Evolutionary conservation across 2,888 invertebrate species (phyloP).

Genomic region (Hypselothyrea guttata): DNA sequence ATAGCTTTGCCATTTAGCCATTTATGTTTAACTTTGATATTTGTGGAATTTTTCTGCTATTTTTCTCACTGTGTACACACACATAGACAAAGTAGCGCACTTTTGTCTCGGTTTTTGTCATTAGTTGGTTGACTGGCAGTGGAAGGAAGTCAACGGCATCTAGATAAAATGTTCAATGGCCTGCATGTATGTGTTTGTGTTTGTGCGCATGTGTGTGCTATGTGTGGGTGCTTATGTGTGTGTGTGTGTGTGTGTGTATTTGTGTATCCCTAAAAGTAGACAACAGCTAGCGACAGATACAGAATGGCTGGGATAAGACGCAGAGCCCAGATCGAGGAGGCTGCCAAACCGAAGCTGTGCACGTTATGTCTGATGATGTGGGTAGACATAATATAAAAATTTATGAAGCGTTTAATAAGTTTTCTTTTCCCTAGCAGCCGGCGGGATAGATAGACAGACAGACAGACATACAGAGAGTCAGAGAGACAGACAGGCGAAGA

Average conservation of each 20-base stretch:
- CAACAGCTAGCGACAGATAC: slow-evolving; percentile 65
- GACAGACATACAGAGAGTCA: slow-evolving; percentile 7
- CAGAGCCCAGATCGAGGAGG: slow-evolving; percentile 38
- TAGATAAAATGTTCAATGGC: slow-evolving; percentile 74
- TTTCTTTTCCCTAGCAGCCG: slow-evolving; percentile 58
- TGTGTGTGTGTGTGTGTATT: slow-evolving; percentile 16
- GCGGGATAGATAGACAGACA: slow-evolving; percentile 18
- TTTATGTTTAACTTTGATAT: too few relatives aligned
- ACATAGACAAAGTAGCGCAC: slow-evolving; percentile 37
- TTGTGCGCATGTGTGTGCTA: slow-evolving; percentile 21
- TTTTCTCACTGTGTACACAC: too few relatives aligned
- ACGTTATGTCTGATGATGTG: slow-evolving; percentile 78
- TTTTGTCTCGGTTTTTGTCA: slow-evolving; percentile 73
- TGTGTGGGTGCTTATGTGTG: slow-evolving; percentile 10
- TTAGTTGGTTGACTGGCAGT: slow-evolving; percentile 60
- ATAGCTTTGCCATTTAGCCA: too few relatives aligned
- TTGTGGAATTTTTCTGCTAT: too few relatives aligned
- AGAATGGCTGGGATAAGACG: slow-evolving; percentile 69
- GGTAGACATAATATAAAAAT: slow-evolving; percentile 79
- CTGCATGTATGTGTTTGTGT: slow-evolving; percentile 44
- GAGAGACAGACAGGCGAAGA: slow-evolving; percentile 17
- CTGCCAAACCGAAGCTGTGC: slow-evolving; percentile 35
- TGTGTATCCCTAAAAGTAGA: slow-evolving; percentile 61
- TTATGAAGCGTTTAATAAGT: slow-evolving; percentile 80
- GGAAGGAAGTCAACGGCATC: slow-evolving; percentile 52